Conservation (phyloP, 35 echinoderm and acorn worm genomes). For the Apostichopus parvimensis region DNA sequence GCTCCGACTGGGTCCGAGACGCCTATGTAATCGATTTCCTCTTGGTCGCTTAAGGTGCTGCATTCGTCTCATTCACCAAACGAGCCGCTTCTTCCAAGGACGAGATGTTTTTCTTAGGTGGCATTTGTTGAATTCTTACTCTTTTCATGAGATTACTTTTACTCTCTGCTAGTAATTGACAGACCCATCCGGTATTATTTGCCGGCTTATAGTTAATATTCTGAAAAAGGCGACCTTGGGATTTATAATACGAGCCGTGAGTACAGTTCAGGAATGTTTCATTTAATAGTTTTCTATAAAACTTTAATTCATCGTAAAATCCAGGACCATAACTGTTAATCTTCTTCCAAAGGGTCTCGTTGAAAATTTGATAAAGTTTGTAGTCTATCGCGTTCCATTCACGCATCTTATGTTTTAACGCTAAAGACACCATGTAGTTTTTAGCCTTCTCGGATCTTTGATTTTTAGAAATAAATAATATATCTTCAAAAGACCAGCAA, state of each 20-base stretch:
- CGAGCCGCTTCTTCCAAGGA: too few species aligned
- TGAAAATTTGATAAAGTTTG: background rate
- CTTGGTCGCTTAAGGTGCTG: too few species aligned
- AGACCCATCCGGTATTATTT: background rate
- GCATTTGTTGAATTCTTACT: background rate
- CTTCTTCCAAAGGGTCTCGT: constrained; percentile 1
- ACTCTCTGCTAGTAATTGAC: background rate
- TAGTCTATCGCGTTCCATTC: background rate
- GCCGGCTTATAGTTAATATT: constrained; percentile 2
- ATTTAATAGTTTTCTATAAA: background rate
- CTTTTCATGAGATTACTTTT: background rate
- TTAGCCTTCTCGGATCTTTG: constrained; percentile 1
- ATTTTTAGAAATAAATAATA: constrained; percentile 70
- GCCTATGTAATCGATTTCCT: too few species aligned
- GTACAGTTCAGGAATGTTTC: background rate
- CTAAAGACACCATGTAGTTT: background rate
- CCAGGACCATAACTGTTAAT: background rate
- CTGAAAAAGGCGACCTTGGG: background rate
- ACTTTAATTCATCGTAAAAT: background rate
- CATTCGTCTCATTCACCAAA: too few species aligned
- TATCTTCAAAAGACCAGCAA: constrained; percentile 66
- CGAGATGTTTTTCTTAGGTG: background rate
- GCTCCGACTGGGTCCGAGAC: too few species aligned
- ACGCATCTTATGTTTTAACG: background rate
- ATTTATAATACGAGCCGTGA: background rate